Conservation (phyloP, 37 sponge, comb jelly and placozoan species). For the Eunapius fragilis region DNA sequence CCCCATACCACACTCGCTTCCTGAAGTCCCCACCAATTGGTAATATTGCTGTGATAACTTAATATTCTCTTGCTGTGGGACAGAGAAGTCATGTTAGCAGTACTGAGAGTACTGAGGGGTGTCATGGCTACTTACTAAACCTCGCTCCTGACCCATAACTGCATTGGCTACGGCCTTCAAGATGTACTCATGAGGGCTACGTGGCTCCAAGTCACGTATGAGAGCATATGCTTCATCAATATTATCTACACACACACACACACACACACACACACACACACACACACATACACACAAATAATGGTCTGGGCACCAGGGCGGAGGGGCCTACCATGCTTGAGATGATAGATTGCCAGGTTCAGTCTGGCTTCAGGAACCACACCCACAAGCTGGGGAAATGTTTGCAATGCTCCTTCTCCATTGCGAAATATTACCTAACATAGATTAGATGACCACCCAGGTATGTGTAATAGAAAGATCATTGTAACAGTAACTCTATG, state of each 20-base stretch:
- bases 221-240: slow-evolving; percentile 88
- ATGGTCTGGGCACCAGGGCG: background rate
- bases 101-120: background rate
- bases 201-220: slow-evolving; percentile 93
- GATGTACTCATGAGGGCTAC: slow-evolving; percentile 96
- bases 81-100: background rate
- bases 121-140: slow-evolving; percentile 56
- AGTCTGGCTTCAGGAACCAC: slow-evolving; percentile 95
- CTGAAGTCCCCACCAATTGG: slow-evolving; percentile 97
- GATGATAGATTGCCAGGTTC: slow-evolving; percentile 91
- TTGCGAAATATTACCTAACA: slow-evolving; percentile 96
- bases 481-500: too few species aligned
- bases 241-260: slow-evolving; percentile 57
- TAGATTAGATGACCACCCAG: too few species aligned
- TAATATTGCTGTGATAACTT: slow-evolving; percentile 97
- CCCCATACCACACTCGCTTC: slow-evolving; percentile 92
- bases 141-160: slow-evolving; percentile 91
- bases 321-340: slow-evolving; percentile 66
- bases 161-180: slow-evolving; percentile 95
- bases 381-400: slow-evolving; percentile 90
- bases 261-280: background rate
- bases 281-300: background rate
- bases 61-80: slow-evolving; percentile 80
- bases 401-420: slow-evolving; percentile 98
- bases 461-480: too few species aligned